Conservation (phyloP, 2,113 vertebrate species). For the Callionymus lyra region DNA sequence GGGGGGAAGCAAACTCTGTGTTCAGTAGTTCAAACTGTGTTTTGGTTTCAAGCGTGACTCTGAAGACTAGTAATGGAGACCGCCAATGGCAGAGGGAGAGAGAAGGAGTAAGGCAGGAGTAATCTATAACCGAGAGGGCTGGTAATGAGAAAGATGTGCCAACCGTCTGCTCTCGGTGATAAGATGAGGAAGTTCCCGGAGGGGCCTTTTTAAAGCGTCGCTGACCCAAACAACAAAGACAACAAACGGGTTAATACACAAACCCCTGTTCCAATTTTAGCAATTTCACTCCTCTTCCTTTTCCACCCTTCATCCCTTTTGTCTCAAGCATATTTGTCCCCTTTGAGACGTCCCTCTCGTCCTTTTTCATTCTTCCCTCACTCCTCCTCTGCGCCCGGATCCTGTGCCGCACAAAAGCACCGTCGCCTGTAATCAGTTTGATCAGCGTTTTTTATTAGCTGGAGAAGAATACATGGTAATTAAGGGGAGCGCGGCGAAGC, state of each 20-base stretch:
- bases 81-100: constrained; percentile 50
- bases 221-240: constrained; percentile 63
- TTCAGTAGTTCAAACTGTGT: constrained; percentile 54
- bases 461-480: constrained; percentile 67
- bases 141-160: constrained; percentile 66
- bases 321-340: constrained; percentile 10
- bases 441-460: constrained; percentile 67
- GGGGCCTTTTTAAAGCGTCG: constrained; percentile 54
- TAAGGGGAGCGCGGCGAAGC: constrained; percentile 53
- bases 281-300: constrained; percentile 9
- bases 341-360: constrained; percentile 15
- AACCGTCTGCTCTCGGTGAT: constrained; percentile 65
- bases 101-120: constrained; percentile 55
- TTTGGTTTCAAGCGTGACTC: constrained; percentile 46
- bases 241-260: constrained; percentile 61
- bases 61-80: constrained; percentile 50
- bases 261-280: constrained; percentile 20
- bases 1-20: constrained; percentile 40
- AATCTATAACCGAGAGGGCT: constrained; percentile 65
- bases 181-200: constrained; percentile 63
- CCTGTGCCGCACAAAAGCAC: constrained; percentile 41
- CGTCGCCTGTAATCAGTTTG: constrained; percentile 61
- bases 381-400: constrained; percentile 39
- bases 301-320: constrained; percentile 19
- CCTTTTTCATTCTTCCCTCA: constrained; percentile 22